Percentiles rank a stretch among this genome's conserved stretches.
These are phyloP conservation scores for Mamestra configurata DNA, from an alignment of 1,140 invertebrate species.

Conservation along the genomic window DNA sequence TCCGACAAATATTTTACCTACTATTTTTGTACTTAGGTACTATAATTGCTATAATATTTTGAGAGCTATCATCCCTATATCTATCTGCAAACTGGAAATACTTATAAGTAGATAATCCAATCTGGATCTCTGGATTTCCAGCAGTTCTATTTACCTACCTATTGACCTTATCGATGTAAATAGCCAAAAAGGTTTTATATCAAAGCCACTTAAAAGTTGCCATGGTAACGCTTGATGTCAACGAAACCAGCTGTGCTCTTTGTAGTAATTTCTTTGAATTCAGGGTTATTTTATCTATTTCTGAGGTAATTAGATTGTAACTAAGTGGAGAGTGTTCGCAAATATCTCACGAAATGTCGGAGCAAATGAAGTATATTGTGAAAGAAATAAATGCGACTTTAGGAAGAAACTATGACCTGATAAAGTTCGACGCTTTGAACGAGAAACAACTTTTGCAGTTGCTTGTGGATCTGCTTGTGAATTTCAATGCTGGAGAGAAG, in stretches of 20 bases:
- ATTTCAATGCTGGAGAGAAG: slow-evolving; percentile 84
- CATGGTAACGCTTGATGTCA: slow-evolving; percentile 61
- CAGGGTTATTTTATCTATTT: neutral
- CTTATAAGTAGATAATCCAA: no score
- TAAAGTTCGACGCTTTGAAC: slow-evolving; percentile 94
- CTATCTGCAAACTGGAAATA: no score
- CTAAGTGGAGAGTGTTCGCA: neutral
- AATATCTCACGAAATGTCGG: slow-evolving; percentile 88
- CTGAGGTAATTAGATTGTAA: neutral
- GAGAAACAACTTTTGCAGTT: slow-evolving; percentile 93
- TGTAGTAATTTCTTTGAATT: neutral
- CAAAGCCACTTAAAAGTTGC: slow-evolving; percentile 40
- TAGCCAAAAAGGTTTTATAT: neutral
- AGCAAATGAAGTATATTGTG: slow-evolving; percentile 94
- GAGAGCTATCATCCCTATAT: no score
- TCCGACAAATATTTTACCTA: no score
- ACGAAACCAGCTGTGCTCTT: slow-evolving; percentile 12
- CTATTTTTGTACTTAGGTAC: no score
- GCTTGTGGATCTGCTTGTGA: slow-evolving; percentile 84
- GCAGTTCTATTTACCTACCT: no score
- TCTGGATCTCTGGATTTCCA: no score
- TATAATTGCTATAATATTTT: no score
- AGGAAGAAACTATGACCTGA: slow-evolving; percentile 93
- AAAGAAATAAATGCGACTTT: slow-evolving; percentile 93
- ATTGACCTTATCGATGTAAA: neutral